Percentiles rank a stretch among this genome's conserved stretches.
phyloP scores from a whole-genome alignment of 2,113 vertebrate species.

The Athene noctua region DNA sequence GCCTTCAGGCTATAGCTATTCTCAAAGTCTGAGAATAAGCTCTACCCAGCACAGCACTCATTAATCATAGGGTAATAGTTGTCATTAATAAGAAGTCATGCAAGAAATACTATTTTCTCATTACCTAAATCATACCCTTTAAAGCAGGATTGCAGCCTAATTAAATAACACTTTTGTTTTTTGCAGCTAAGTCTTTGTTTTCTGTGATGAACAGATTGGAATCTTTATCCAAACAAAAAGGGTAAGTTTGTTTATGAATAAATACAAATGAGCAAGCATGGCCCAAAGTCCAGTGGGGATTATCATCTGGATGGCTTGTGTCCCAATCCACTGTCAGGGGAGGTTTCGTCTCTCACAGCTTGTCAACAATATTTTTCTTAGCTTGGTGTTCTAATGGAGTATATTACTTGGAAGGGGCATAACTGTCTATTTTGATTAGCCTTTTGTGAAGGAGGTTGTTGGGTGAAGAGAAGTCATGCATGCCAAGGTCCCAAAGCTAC shows the following conservation, averaged over 20 bases:
- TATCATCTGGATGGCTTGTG: not conserved
- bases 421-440: not conserved
- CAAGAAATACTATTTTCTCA: not conserved
- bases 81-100: not conserved
- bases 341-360: no score
- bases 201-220: constrained; percentile 75
- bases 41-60: not conserved
- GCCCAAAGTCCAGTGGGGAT: not conserved
- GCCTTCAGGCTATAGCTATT: not conserved
- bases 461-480: not conserved
- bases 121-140: not conserved
- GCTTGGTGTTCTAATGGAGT: not conserved
- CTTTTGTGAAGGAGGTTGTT: not conserved
- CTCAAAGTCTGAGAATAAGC: not conserved
- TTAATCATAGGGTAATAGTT: not conserved
- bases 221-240: constrained; percentile 76
- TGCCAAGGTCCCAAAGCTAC: not conserved
- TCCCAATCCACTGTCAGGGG: no score
- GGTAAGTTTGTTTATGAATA: constrained; percentile 69
- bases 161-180: not conserved
- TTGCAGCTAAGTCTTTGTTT: constrained; percentile 74
- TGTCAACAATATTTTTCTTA: not conserved
- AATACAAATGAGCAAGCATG: not conserved
- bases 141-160: not conserved
- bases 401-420: not conserved